These are phyloP conservation scores for Dolomedes plantarius DNA, from an alignment of 2,888 invertebrate species.

Conservation along the genomic window DNA sequence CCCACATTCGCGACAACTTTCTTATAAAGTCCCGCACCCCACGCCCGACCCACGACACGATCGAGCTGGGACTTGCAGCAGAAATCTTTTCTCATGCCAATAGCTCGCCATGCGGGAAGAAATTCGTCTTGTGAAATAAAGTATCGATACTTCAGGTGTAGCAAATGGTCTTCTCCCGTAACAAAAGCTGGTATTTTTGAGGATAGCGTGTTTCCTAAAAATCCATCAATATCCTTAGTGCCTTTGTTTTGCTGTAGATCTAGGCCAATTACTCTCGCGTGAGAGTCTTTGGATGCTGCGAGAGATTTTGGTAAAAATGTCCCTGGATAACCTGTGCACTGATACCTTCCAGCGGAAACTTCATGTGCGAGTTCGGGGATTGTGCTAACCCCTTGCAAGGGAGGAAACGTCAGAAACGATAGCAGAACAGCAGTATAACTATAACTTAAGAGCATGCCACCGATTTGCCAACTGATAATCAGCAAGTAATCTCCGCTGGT, in stretches of 20 bases:
- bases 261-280: no score
- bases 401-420: constrained; percentile 14
- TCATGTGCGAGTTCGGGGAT: constrained; percentile 19
- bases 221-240: no score
- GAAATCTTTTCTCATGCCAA: constrained; percentile 26
- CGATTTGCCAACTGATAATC: background rate
- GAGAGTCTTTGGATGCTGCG: background rate
- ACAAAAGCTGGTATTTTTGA: constrained; percentile 1
- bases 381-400: background rate
- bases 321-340: constrained; percentile 10
- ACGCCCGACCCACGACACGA: background rate
- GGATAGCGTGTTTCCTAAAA: no score
- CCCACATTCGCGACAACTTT: background rate
- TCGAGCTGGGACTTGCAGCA: constrained; percentile 13
- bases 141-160: background rate
- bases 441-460: constrained; percentile 8
- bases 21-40: constrained; percentile 24
- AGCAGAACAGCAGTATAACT: constrained; percentile 34
- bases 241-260: no score
- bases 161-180: background rate
- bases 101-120: background rate
- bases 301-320: background rate
- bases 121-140: constrained; percentile 25
- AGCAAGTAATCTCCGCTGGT: background rate
- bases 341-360: background rate